These are phyloP conservation scores for Lissocephala sabroskyi DNA, from an alignment of 2,888 invertebrate species.

Conservation along the genomic window DNA sequence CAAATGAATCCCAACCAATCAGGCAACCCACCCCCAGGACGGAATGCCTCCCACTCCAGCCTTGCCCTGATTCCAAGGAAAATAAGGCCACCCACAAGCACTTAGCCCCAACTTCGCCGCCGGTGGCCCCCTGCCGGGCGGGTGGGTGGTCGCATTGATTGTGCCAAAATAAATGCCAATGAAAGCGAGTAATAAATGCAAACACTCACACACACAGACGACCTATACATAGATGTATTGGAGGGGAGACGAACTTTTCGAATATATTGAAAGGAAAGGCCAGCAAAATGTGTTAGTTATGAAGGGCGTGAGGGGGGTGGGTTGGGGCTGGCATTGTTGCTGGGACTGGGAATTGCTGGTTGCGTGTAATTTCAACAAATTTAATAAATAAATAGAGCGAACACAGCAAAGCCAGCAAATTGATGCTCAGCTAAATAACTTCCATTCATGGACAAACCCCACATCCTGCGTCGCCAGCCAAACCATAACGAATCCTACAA, in stretches of 20 bases:
- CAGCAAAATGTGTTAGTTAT: slow-evolving; percentile 42
- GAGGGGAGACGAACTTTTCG: slow-evolving; percentile 6
- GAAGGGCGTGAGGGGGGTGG: slow-evolving; percentile 25
- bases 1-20: slow-evolving; percentile 2
- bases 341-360: slow-evolving; percentile 17
- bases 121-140: not conserved
- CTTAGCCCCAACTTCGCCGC: no score
- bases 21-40: slow-evolving; percentile 26
- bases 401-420: slow-evolving; percentile 8
- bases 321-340: slow-evolving; percentile 13
- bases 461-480: no score
- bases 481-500: not conserved
- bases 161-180: slow-evolving; percentile 55
- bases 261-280: slow-evolving; percentile 38
- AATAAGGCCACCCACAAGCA: not conserved
- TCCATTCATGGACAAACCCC: slow-evolving; percentile 26
- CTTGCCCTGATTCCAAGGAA: not conserved
- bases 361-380: slow-evolving; percentile 54
- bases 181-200: slow-evolving; percentile 59
- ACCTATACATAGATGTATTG: not conserved
- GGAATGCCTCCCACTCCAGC: slow-evolving; percentile 3
- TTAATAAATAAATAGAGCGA: slow-evolving; percentile 61
- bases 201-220: slow-evolving; percentile 25
- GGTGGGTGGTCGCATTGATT: slow-evolving; percentile 13
- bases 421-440: slow-evolving; percentile 34